These are phyloP conservation scores for Caradrina kadenii DNA, from an alignment of 2,888 invertebrate species.

Conservation along the genomic window DNA sequence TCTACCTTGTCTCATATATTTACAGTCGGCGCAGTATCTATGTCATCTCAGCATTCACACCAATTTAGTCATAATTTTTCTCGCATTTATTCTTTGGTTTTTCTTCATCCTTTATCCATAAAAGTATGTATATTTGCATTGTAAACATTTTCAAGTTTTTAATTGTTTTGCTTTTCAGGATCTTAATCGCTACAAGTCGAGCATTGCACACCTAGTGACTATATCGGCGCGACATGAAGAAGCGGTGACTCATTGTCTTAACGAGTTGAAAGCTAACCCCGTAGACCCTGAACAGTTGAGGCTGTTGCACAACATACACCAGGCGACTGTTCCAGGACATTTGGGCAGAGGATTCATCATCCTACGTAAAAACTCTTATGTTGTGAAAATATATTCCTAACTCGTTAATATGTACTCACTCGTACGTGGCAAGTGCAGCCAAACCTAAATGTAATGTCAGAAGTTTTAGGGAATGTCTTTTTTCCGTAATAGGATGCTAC, in stretches of 20 bases:
- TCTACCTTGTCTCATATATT: neutral
- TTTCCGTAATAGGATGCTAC: no score
- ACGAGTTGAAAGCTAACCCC: conserved; percentile 67
- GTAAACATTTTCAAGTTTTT: neutral
- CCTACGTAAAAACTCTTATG: conserved; percentile 65
- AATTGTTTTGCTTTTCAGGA: conserved; percentile 39
- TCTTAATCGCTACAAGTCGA: conserved; percentile 64
- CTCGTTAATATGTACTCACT: no score
- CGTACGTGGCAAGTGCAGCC: no score
- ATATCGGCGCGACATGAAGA: conserved; percentile 90
- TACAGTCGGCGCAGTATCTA: neutral
- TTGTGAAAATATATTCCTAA: no score
- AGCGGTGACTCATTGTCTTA: conserved; percentile 74
- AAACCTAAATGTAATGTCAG: no score
- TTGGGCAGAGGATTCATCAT: conserved; percentile 91
- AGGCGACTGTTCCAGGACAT: conserved; percentile 86
- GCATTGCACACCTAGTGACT: conserved; percentile 86
- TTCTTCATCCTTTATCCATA: neutral
- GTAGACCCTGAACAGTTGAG: conserved; percentile 86
- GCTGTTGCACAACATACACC: conserved; percentile 84
- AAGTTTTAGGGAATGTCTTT: no score
- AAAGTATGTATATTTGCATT: neutral
- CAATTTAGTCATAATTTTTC: no score
- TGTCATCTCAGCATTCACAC: neutral
- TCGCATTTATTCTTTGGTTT: no score